A percentile compares a stretch with the other conserved stretches of the same genome.
Conservation (phyloP, 2,888 invertebrate genomes). For the Melanchra persicariae region DNA sequence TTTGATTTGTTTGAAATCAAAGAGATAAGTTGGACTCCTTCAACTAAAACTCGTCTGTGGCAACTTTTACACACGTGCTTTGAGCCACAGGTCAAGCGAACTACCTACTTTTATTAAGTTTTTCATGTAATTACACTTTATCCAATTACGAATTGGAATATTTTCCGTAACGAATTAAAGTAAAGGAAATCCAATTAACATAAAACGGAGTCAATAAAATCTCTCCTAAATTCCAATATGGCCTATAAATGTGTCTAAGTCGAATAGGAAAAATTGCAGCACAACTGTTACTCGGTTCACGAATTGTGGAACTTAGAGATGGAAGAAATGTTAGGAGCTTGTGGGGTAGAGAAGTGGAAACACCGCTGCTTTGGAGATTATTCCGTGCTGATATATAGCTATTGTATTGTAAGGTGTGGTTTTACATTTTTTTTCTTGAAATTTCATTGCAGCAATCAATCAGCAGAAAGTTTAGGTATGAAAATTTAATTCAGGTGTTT, state of each 20-base stretch:
- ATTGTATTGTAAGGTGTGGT: not conserved
- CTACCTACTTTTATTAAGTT: too few species aligned
- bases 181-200: constrained; percentile 79
- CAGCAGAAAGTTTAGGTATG: too few species aligned
- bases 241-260: constrained; percentile 80
- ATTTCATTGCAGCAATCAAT: not conserved
- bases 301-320: constrained; percentile 35
- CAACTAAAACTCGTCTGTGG: not conserved
- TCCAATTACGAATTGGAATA: constrained; percentile 52
- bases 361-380: not conserved
- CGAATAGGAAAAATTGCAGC: constrained; percentile 74
- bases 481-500: not conserved
- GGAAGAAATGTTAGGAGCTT: too few species aligned
- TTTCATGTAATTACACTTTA: constrained; percentile 17
- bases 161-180: constrained; percentile 67
- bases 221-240: constrained; percentile 81
- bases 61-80: too few species aligned
- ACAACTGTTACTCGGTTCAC: constrained; percentile 57
- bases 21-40: not conserved
- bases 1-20: not conserved
- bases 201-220: constrained; percentile 81
- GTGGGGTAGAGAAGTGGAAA: not conserved
- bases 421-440: not conserved
- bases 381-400: not conserved
- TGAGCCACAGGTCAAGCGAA: too few species aligned